phyloP scores from a whole-genome alignment of 1,140 invertebrate genomes.

The Chrysomallon squamiferum region DNA sequence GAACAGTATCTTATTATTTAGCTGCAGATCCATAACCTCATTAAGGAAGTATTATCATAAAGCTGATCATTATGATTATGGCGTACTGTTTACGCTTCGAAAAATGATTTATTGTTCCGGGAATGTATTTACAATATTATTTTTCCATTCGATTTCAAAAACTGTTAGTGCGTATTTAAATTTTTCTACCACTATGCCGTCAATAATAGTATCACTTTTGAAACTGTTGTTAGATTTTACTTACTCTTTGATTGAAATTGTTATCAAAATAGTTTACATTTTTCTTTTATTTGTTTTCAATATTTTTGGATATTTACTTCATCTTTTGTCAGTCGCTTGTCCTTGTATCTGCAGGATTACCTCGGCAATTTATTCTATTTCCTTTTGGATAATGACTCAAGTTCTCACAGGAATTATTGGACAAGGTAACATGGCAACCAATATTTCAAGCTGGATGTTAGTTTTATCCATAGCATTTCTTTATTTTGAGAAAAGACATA shows the following conservation, averaged over 20 bases:
- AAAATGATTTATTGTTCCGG: too few relatives aligned
- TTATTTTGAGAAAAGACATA: conserved; percentile 12
- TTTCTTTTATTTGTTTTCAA: conserved; percentile 12
- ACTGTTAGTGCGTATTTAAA: conserved; percentile 11
- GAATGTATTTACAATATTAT: too few relatives aligned
- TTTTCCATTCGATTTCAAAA: too few relatives aligned
- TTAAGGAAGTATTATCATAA: too few relatives aligned
- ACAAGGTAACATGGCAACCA: conserved; percentile 6
- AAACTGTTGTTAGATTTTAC: conserved; percentile 15
- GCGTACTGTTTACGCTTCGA: too few relatives aligned
- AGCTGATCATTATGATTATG: too few relatives aligned
- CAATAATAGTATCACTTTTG: conserved; percentile 1
- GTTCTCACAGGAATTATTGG: conserved; percentile 15
- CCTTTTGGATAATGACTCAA: conserved; percentile 10
- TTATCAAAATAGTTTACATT: conserved; percentile 1
- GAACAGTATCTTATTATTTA: too few relatives aligned
- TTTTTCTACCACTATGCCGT: conserved; percentile 1
- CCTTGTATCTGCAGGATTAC: conserved; percentile 4
- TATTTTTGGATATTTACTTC: background rate
- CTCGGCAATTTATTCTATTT: conserved; percentile 6
- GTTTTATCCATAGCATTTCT: conserved; percentile 8
- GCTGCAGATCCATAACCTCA: too few relatives aligned
- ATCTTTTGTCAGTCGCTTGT: background rate
- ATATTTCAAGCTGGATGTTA: conserved; percentile 15
- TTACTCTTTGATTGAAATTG: background rate